Percentiles rank a stretch among this genome's conserved stretches.
Conservation (phyloP, 2,797 vertebrate genomes). For the Anniella stebbinsi region DNA sequence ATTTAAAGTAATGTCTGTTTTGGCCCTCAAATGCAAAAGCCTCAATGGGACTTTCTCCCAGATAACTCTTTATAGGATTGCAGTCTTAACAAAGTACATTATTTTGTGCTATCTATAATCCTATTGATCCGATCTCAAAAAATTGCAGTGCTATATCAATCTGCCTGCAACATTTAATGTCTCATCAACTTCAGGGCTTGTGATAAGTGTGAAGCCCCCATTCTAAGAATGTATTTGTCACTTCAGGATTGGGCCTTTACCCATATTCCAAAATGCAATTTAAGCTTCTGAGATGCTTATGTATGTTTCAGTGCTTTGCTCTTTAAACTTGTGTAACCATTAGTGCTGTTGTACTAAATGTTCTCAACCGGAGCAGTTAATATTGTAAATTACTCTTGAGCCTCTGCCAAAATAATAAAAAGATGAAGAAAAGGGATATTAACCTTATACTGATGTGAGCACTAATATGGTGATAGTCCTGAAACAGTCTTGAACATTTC, state of each 20-base stretch:
- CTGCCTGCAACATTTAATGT: neutral
- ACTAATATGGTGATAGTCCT: neutral
- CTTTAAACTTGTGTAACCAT: slow-evolving; percentile 17
- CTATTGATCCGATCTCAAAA: neutral
- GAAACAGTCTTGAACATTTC: neutral
- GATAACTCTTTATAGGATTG: too few relatives aligned
- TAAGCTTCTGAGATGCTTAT: neutral
- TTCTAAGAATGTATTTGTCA: neutral
- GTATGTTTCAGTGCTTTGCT: slow-evolving; percentile 8
- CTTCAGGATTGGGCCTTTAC: neutral
- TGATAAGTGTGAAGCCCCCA: neutral
- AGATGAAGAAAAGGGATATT: slow-evolving; percentile 5
- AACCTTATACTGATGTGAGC: neutral
- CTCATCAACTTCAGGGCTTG: neutral
- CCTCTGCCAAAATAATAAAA: slow-evolving; percentile 22
- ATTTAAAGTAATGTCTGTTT: too few relatives aligned
- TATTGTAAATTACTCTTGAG: slow-evolving; percentile 21
- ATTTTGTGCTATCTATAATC: neutral
- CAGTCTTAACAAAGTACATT: neutral
- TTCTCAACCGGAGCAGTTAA: slow-evolving; percentile 3
- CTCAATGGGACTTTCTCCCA: too few relatives aligned
- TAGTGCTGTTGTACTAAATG: slow-evolving; percentile 14
- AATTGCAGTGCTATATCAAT: neutral
- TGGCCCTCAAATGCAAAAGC: too few relatives aligned
- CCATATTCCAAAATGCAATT: slow-evolving; percentile 10